Base-by-base conservation (phyloP, 2,113 vertebrate genomes). In the Archocentrus centrarchus region DNA sequence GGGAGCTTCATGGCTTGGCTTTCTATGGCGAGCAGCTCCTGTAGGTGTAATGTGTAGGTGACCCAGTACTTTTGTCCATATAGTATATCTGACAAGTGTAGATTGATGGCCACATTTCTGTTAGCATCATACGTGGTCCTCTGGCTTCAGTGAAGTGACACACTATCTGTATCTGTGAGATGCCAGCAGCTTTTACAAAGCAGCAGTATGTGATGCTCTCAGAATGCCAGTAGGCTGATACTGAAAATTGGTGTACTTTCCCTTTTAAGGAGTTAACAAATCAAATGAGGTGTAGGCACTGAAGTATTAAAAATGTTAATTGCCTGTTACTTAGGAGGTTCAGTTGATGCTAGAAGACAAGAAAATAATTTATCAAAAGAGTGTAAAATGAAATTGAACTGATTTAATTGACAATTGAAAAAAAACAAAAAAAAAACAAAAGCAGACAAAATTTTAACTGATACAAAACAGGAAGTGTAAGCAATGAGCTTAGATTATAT, bases 401-500 rank as follows among this genome's bases (percentile, higher is more conserved):
- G 10, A 50, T 14, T 50, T 14, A 50, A 50, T 50, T 50, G 15
- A 14, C 53, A 50, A 50, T 50, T 50, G 15, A 47, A 27, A 70
- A 2, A 70, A 24, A 70, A 24, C 10, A 50, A 68, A 9, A 41
- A 9, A 41, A 68, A 30, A 41, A 47, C 30, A 17, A 73, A 73
- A 73, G 27, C 66, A 73, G 66, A 20, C 32, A 20, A 73, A 53
- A 24, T 53, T 53, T 53, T n/a, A 32, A 53, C 50, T 73, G 53
- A 32, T 73, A n/a, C 53, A 32, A 53, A 73, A 53, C 66, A 73
- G 68, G 68, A 73, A 73, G 68, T 73, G 27, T 11, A 55, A 32
- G 17, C 53, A 11, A 73, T 55, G 27, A 73, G 3, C 47, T 55
- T 73, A 55, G 41, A 79, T 75, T 32, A 61, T 47, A 62, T 78